These are phyloP conservation scores for Dufourea novaeangliae DNA, from an alignment of 1,140 invertebrate species.

Conservation along the genomic window DNA sequence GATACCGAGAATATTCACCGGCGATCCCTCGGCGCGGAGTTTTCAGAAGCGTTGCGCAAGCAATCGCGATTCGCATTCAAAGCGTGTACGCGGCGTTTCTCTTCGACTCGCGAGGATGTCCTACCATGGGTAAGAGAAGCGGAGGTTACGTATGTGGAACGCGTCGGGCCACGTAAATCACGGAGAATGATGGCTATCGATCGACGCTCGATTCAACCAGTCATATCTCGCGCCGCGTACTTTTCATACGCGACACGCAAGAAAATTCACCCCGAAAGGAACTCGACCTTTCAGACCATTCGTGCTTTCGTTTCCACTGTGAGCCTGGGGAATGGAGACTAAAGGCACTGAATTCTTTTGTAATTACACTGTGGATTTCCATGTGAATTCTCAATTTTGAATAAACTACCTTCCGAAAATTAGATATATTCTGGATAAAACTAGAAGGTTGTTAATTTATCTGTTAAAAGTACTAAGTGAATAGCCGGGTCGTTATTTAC, in stretches of 20 bases:
- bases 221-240: not conserved
- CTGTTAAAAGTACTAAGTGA: too few species aligned
- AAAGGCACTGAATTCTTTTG: not conserved
- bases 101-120: slow-evolving; percentile 14
- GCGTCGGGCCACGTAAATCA: slow-evolving; percentile 32
- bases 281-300: not conserved
- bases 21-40: not conserved
- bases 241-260: slow-evolving; percentile 15
- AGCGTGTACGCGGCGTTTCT: slow-evolving; percentile 27
- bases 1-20: not conserved
- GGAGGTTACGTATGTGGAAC: slow-evolving; percentile 38
- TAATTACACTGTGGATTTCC: too few species aligned
- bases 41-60: slow-evolving; percentile 5
- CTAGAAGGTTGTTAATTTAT: too few species aligned
- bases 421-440: too few species aligned
- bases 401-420: too few species aligned
- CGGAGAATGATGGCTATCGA: slow-evolving; percentile 48
- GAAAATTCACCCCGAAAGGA: slow-evolving; percentile 10
- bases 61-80: slow-evolving; percentile 20
- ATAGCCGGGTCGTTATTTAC: too few species aligned
- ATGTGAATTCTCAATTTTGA: too few species aligned
- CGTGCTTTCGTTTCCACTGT: not conserved
- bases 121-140: not conserved
- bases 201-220: slow-evolving; percentile 21
- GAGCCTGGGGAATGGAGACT: not conserved